Percentiles rank a stretch among this genome's conserved stretches.
Conservation (phyloP, 2,113 vertebrate species). For the Dasyornis broadbenti region DNA sequence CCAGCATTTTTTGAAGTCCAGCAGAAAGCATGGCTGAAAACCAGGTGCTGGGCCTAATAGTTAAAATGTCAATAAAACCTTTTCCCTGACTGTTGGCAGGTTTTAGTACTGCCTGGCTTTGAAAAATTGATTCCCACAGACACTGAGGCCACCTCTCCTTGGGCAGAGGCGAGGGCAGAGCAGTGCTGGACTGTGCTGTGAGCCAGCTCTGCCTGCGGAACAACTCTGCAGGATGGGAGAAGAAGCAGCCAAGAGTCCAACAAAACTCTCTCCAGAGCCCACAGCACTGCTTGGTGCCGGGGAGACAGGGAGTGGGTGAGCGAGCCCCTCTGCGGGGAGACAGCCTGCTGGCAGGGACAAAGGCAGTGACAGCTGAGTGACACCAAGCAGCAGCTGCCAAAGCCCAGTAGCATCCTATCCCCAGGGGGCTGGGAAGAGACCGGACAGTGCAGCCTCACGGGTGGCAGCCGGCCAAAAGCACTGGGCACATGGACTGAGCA, state of each 20-base stretch:
- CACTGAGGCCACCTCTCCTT: neutral
- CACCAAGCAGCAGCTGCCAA: neutral
- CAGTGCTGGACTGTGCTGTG: neutral
- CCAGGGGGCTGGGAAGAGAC: neutral
- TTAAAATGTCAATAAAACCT: neutral
- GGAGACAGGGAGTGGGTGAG: neutral
- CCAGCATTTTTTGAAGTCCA: neutral
- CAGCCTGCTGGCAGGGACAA: neutral
- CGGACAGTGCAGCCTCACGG: neutral
- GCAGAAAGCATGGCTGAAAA: neutral
- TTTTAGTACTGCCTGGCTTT: neutral
- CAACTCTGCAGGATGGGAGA: rapidly evolving
- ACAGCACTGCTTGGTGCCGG: neutral
- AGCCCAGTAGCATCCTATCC: neutral
- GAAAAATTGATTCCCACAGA: neutral
- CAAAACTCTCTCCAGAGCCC: neutral
- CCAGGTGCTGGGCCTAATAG: neutral
- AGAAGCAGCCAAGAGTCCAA: neutral
- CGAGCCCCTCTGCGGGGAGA: rapidly evolving
- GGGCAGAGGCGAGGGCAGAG: neutral
- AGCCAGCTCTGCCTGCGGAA: too few relatives aligned
- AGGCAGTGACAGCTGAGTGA: neutral
- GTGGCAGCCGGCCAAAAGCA: neutral
- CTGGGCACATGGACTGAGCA: neutral
- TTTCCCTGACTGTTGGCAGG: neutral